phyloP scores from a whole-genome alignment of 2,113 vertebrate genomes.

The Ibidorhyncha struthersii region DNA sequence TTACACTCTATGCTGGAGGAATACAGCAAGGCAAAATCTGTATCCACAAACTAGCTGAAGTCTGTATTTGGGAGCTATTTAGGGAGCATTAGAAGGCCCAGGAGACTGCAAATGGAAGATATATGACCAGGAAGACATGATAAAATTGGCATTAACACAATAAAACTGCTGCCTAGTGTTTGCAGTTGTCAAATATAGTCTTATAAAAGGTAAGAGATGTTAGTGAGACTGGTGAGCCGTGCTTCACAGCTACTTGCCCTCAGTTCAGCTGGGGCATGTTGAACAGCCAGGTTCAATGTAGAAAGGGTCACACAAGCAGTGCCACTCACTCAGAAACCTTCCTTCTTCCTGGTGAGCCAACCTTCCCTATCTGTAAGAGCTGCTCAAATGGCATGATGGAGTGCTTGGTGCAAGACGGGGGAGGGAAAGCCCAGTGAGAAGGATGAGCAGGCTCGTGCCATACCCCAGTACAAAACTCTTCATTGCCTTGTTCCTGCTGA shows the following conservation, averaged over 20 bases:
- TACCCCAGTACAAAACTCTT: rapidly evolving
- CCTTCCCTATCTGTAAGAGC: not conserved
- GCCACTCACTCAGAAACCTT: not conserved
- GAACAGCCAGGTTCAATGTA: rapidly evolving
- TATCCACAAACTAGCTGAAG: not conserved
- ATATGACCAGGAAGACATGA: not conserved
- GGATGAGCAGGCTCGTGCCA: rapidly evolving
- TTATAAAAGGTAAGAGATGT: not conserved
- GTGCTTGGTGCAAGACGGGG: too few relatives aligned
- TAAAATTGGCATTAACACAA: not conserved
- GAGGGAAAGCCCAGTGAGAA: not conserved
- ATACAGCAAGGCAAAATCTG: not conserved
- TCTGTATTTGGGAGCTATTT: not conserved
- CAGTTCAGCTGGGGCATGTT: rapidly evolving
- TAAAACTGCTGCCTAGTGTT: not conserved
- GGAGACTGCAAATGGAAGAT: not conserved
- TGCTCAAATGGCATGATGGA: rapidly evolving
- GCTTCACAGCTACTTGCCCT: not conserved
- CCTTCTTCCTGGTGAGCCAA: not conserved
- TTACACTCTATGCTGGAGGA: not conserved
- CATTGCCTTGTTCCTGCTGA: not conserved
- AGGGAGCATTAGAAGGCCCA: not conserved
- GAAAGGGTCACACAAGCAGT: not conserved
- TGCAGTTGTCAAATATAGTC: not conserved
- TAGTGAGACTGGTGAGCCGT: not conserved